These are phyloP conservation scores for Sebastiscus albofasciatus DNA, from an alignment of 2,797 vertebrate genomes.

Conservation along the genomic window DNA sequence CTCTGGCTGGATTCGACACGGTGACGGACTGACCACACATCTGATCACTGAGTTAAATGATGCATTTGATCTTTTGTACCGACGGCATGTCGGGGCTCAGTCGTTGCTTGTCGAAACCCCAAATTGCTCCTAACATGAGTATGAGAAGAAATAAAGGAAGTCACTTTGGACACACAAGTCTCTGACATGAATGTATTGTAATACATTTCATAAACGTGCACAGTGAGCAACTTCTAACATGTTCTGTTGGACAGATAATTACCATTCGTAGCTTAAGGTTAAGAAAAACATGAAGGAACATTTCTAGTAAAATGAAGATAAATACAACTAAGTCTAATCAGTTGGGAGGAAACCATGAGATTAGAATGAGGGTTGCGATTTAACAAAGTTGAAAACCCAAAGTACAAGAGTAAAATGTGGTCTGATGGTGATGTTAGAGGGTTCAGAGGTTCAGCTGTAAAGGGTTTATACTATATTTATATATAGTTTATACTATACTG, in stretches of 20 bases:
- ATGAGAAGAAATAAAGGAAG: too few relatives aligned
- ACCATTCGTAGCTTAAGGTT: background rate
- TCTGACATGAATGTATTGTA: background rate
- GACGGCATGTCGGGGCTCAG: background rate
- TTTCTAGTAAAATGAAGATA: background rate
- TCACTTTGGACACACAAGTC: too few relatives aligned
- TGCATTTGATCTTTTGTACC: background rate
- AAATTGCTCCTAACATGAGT: background rate
- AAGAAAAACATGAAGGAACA: background rate
- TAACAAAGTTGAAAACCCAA: too few relatives aligned
- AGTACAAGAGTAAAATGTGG: too few relatives aligned
- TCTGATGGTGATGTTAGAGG: background rate
- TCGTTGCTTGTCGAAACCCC: too few relatives aligned
- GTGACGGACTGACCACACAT: background rate
- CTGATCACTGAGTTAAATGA: background rate
- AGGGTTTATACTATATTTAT: background rate
- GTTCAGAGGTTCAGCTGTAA: slow-evolving; percentile 5
- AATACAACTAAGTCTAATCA: background rate
- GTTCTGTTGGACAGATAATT: background rate
- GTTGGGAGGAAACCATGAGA: background rate
- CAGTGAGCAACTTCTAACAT: background rate
- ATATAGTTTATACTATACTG: too few relatives aligned
- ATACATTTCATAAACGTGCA: background rate
- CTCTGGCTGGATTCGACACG: background rate
- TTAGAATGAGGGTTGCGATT: background rate